These are phyloP conservation scores for Zophobas atratus DNA, from an alignment of 1,140 invertebrate genomes.

Conservation along the genomic window DNA sequence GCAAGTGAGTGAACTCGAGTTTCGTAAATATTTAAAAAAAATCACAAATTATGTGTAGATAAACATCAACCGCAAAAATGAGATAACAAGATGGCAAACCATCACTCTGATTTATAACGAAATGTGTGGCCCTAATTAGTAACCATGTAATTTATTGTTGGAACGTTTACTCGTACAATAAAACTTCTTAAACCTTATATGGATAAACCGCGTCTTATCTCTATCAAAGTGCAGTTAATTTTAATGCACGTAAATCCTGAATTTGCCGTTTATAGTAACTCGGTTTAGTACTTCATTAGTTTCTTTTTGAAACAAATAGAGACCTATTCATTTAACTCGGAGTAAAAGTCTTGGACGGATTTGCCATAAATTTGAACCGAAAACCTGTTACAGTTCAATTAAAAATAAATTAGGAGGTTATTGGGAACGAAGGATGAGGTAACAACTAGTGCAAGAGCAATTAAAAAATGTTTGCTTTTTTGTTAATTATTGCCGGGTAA, in stretches of 20 bases:
- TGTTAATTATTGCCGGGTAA: conserved; percentile 26
- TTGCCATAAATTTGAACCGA: not conserved
- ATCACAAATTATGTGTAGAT: not conserved
- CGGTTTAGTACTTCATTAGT: not conserved
- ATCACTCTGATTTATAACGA: conserved; percentile 1
- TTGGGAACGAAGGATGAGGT: conserved; percentile 27
- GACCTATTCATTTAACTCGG: not conserved
- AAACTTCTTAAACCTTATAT: not conserved
- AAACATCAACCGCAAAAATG: not conserved
- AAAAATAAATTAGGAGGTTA: not conserved
- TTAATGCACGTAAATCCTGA: not conserved
- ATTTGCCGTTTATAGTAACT: not conserved
- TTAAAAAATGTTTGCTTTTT: conserved; percentile 35
- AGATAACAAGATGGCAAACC: not conserved
- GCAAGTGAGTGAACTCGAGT: not conserved
- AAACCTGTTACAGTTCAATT: not conserved
- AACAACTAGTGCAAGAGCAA: conserved; percentile 2
- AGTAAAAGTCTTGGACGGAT: conserved; percentile 13
- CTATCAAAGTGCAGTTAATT: not conserved
- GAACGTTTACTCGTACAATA: not conserved
- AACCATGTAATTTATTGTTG: conserved; percentile 15
- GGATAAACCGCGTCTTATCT: not conserved
- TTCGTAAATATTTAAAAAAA: not conserved
- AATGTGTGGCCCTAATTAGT: conserved; percentile 17
- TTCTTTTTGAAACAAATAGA: not conserved